phyloP scores from a whole-genome alignment of 2,888 invertebrate species.

The Marasmarcha lunaedactyla region DNA sequence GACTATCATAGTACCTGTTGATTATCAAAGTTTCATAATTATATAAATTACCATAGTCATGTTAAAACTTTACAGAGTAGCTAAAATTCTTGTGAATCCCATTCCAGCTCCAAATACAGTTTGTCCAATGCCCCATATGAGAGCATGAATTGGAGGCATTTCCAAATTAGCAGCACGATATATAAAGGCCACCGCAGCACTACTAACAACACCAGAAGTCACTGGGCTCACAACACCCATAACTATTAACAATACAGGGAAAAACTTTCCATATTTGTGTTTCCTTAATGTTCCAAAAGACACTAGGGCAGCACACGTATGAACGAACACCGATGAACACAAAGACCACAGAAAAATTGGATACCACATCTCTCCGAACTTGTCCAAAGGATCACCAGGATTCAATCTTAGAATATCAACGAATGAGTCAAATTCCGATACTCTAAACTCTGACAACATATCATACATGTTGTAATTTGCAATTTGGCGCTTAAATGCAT shows the following conservation, averaged over 20 bases:
- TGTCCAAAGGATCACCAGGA: conserved; percentile 74
- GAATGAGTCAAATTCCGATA: conserved; percentile 75
- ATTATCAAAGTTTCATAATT: conserved; percentile 5
- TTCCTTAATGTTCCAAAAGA: conserved; percentile 92
- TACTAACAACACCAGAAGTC: conserved; percentile 88
- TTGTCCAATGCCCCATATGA: conserved; percentile 96
- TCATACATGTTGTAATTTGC: conserved; percentile 64
- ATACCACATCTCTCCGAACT: conserved; percentile 95
- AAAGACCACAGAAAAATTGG: conserved; percentile 96
- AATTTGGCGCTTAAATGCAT: conserved; percentile 49
- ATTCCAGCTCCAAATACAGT: conserved; percentile 90
- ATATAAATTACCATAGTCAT: conserved; percentile 10
- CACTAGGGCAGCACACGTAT: conserved; percentile 90
- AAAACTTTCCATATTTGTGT: conserved; percentile 95
- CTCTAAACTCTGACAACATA: conserved; percentile 69
- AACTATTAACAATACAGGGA: conserved; percentile 86
- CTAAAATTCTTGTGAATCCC: conserved; percentile 93
- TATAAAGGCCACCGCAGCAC: conserved; percentile 94
- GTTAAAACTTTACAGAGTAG: conserved; percentile 78
- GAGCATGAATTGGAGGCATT: conserved; percentile 92
- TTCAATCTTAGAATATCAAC: conserved; percentile 77
- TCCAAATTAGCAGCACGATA: conserved; percentile 90
- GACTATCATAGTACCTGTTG: conserved; percentile 16
- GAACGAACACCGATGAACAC: conserved; percentile 93
- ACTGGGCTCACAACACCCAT: conserved; percentile 92